A percentile compares a stretch with the other conserved stretches of the same genome.
Conservation (phyloP, 2,113 vertebrate species). For the Labeo catla region DNA sequence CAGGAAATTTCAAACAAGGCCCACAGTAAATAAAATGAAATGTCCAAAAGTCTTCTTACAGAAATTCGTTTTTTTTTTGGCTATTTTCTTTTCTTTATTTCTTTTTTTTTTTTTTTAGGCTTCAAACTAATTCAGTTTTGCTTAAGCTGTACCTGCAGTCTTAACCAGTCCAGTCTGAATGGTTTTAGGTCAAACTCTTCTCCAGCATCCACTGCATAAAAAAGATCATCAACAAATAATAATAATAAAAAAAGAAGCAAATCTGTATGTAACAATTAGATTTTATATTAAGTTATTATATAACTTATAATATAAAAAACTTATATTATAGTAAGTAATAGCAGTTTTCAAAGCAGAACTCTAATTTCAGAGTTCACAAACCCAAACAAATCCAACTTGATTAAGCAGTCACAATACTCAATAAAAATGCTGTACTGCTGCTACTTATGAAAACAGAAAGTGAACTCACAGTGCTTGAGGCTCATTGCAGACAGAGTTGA, state of each 20-base stretch:
- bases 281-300: too few species aligned
- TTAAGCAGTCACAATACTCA: background rate
- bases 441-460: background rate
- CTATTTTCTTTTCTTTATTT: background rate
- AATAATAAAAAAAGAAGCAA: background rate
- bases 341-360: too few species aligned
- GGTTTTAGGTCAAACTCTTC: conserved; percentile 85
- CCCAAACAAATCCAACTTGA: background rate
- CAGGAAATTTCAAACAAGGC: too few species aligned
- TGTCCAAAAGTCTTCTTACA: background rate
- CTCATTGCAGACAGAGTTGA: conserved; percentile 84
- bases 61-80: background rate
- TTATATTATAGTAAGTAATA: too few species aligned
- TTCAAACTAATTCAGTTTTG: background rate
- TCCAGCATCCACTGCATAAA: conserved; percentile 78
- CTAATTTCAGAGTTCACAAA: background rate
- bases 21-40: too few species aligned
- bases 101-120: background rate
- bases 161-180: conserved; percentile 90
- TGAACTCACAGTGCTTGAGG: conserved; percentile 83
- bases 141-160: conserved; percentile 82
- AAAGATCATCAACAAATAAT: background rate
- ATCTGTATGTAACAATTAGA: background rate
- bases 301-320: too few species aligned
- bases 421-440: too few species aligned